Evolutionary conservation across 2,113 vertebrate genomes (phyloP).

Genomic region (Meles meles): DNA sequence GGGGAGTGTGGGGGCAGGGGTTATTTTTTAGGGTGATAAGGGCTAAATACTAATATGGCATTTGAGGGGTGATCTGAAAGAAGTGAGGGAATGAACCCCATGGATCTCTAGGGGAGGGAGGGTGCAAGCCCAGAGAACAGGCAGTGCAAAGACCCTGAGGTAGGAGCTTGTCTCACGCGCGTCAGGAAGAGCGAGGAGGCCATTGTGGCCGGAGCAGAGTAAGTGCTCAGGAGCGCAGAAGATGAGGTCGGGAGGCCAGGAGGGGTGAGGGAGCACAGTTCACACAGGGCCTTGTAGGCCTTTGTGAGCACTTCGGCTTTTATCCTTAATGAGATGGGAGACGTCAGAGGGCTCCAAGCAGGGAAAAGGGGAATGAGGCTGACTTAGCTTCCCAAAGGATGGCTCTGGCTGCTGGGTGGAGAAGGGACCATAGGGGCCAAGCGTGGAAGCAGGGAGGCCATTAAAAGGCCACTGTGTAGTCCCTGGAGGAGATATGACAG

Average conservation of each 20-base stretch:
- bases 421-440: background rate
- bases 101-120: background rate
- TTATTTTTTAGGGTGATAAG: background rate
- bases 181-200: background rate
- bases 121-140: background rate
- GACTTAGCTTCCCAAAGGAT: background rate
- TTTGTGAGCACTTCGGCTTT: background rate
- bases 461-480: background rate
- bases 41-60: background rate
- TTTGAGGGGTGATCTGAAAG: background rate
- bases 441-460: background rate
- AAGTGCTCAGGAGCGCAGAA: background rate
- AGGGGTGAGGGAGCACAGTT: background rate
- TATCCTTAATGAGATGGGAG: background rate
- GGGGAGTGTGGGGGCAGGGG: background rate
- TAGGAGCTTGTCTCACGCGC: background rate
- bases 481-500: background rate
- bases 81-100: background rate
- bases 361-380: background rate
- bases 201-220: background rate
- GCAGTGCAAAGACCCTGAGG: background rate
- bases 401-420: background rate
- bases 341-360: background rate
- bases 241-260: background rate
- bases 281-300: rapidly evolving